Conservation (phyloP, 1,140 invertebrate species). For the Eubasilissa regina region DNA sequence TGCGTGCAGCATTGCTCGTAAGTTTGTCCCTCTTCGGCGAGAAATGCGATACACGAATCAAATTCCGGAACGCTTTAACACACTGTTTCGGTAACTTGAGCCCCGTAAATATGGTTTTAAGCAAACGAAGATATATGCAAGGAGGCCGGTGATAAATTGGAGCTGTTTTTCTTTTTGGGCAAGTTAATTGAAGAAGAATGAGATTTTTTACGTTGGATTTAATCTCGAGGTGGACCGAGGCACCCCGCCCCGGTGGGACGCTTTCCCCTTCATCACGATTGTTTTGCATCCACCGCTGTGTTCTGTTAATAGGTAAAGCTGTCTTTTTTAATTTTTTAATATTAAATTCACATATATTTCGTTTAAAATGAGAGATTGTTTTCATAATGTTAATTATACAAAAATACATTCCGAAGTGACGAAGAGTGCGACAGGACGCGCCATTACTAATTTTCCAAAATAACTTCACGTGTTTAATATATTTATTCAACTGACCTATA, state of each 20-base stretch:
- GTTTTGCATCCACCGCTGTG: conserved; percentile 5
- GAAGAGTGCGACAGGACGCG: too few relatives aligned
- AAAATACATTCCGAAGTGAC: too few relatives aligned
- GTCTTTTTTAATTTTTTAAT: not conserved
- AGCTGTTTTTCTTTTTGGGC: conserved; percentile 59
- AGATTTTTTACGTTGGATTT: conserved; percentile 56
- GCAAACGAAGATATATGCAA: conserved; percentile 61
- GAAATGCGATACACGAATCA: conserved; percentile 56
- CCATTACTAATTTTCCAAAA: too few relatives aligned
- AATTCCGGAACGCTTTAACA: conserved; percentile 49
- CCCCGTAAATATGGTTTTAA: conserved; percentile 56
- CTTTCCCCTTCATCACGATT: not conserved
- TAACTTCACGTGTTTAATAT: too few relatives aligned
- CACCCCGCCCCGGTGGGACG: not conserved
- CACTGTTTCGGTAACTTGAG: conserved; percentile 55
- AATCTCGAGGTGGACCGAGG: conserved; percentile 50
- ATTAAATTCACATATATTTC: conserved; percentile 6
- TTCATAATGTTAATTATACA: not conserved
- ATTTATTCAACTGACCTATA: too few relatives aligned
- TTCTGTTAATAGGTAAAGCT: conserved; percentile 40
- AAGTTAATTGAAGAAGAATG: conserved; percentile 60
- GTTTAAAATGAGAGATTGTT: not conserved
- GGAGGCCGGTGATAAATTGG: conserved; percentile 57
- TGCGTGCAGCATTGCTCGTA: not conserved
- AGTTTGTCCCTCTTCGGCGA: conserved; percentile 37